These are phyloP conservation scores for Phylloscopus trochiloides DNA, from an alignment of 2,113 vertebrate genomes.

Conservation along the genomic window DNA sequence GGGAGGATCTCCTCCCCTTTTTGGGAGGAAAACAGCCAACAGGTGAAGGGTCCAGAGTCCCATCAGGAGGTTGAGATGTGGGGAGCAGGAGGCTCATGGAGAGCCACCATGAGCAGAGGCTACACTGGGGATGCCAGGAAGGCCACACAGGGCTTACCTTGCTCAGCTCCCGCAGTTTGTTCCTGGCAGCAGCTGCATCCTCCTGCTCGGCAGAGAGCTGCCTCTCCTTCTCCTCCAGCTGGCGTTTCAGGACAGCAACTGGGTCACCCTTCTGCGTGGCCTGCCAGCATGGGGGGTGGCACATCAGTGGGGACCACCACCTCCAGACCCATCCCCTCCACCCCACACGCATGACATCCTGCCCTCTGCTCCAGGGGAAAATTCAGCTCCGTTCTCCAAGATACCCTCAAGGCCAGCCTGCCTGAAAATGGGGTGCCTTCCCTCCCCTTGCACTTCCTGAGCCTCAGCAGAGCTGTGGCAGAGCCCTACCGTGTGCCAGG, in stretches of 20 bases:
- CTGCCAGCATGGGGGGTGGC: constrained; percentile 36
- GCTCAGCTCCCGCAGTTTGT: constrained; percentile 84
- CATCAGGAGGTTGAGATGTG: not conserved
- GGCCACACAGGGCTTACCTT: constrained; percentile 70
- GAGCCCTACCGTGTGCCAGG: constrained; percentile 88
- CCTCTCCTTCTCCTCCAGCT: constrained; percentile 92
- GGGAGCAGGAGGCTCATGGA: not conserved
- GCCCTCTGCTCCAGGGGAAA: not conserved
- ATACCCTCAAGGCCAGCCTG: not conserved
- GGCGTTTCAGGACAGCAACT: constrained; percentile 83
- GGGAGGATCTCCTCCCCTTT: not conserved
- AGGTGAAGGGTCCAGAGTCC: not conserved
- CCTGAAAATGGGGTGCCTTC: not conserved
- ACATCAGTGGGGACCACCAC: not conserved
- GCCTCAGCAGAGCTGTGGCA: not conserved
- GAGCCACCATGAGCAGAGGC: not conserved
- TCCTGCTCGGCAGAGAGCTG: constrained; percentile 86
- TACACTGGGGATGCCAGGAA: rapidly evolving
- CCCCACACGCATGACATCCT: rapidly evolving
- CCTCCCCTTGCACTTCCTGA: not conserved
- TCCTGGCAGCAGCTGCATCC: constrained; percentile 78
- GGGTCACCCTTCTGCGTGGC: constrained; percentile 92
- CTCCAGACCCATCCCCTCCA: not conserved
- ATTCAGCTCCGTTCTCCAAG: not conserved
- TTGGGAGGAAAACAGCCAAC: not conserved